phyloP scores from a whole-genome alignment of 2,113 vertebrate species.

The Pheucticus melanocephalus region DNA sequence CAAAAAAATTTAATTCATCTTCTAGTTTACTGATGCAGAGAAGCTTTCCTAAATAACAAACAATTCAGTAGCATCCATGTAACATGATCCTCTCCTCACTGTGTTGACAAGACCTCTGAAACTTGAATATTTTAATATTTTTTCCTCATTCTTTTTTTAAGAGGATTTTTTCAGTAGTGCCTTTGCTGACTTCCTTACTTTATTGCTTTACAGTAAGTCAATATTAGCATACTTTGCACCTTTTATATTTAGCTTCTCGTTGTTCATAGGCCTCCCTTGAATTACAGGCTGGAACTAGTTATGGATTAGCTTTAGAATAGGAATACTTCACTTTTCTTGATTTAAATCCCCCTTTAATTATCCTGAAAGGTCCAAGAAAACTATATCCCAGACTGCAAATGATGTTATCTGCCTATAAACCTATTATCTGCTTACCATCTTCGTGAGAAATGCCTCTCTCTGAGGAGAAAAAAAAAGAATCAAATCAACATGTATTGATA shows the following conservation, averaged over 20 bases:
- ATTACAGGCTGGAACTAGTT: neutral
- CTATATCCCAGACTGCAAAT: neutral
- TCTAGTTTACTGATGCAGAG: neutral
- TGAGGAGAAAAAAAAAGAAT: neutral
- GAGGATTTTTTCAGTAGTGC: neutral
- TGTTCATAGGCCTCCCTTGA: neutral
- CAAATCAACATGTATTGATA: rapidly evolving
- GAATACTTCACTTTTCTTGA: neutral
- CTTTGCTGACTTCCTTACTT: neutral
- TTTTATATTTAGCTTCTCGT: neutral
- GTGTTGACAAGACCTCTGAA: neutral
- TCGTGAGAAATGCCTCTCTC: neutral
- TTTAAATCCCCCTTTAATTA: neutral
- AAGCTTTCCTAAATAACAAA: neutral
- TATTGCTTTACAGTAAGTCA: neutral
- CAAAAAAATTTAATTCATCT: neutral
- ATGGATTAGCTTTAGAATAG: neutral
- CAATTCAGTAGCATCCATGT: neutral
- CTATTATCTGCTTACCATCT: neutral
- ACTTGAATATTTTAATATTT: neutral
- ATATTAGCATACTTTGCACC: neutral
- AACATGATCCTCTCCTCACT: neutral
- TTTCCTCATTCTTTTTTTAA: neutral
- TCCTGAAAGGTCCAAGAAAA: neutral
- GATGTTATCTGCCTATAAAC: neutral